Conservation (phyloP, 2,888 invertebrate genomes). For the Andrena bucephala region DNA sequence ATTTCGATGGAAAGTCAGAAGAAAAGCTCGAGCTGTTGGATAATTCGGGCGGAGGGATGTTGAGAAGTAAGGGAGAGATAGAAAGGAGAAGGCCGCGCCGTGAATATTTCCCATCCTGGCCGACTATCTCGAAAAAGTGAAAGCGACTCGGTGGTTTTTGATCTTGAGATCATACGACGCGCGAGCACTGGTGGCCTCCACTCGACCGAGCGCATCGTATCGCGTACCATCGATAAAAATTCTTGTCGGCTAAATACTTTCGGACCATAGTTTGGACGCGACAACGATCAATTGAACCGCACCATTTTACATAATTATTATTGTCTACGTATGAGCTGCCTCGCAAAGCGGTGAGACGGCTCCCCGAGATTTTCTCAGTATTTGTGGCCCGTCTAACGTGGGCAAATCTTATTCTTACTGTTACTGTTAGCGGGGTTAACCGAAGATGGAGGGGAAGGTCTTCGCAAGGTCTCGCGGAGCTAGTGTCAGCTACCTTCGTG, state of each 20-base stretch:
- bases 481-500: constrained; percentile 54
- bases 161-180: constrained; percentile 23
- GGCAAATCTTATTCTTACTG: constrained; percentile 49
- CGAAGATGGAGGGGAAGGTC: constrained; percentile 48
- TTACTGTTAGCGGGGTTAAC: constrained; percentile 41
- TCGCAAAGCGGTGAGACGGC: background rate
- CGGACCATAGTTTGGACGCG: background rate
- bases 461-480: constrained; percentile 48
- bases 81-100: background rate
- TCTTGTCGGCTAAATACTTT: background rate
- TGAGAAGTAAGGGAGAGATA: background rate
- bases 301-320: too few species aligned
- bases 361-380: constrained; percentile 23
- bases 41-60: too few species aligned
- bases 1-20: too few species aligned
- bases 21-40: too few species aligned
- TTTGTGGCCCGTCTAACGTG: constrained; percentile 29
- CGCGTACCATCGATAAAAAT: constrained; percentile 13
- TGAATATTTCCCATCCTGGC: constrained; percentile 5
- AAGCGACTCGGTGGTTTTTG: constrained; percentile 55
- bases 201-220: background rate
- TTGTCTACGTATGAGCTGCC: too few species aligned
- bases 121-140: constrained; percentile 55
- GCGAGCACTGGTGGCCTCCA: constrained; percentile 8
- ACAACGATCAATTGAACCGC: background rate